Base-by-base conservation (phyloP, 2,888 invertebrate genomes). In the Eupithecia dodoneata region DNA sequence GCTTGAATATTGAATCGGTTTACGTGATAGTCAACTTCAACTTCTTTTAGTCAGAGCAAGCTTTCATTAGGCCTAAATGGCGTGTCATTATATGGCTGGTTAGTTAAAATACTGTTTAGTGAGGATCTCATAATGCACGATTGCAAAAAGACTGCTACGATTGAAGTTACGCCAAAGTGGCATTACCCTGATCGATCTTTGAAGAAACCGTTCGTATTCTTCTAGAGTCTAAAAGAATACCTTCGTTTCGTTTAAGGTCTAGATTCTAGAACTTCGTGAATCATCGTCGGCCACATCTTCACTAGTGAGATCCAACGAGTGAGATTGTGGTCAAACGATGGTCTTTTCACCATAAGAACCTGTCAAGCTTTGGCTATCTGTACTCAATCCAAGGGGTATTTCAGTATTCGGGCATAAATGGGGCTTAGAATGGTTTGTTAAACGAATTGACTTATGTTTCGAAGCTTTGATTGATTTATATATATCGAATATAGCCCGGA, bases 51-150 rank as follows among this genome's bases (percentile, higher is more conserved):
- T 5, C 52, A 15, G 52, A 45, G 45, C 3, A 49, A 12, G 13
- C 4, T 49, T 49, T 49, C 49, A 12, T 13, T 13, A 49, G 13
- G 12, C 49, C 13, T 12, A 49, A 49, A 9, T 49, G 49, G 49
- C 13, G 49, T 49, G 0, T 30, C 12, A 49, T 9, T 49, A 9
- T 49, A 49, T 13, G 49, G 49, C 1, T 9, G 52, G 13, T 52
- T 52, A 15, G n/a, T 55, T n/a, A n/a, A 47, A n/a, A 55, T 55
- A 55, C 55, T 55, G 55, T 49, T 55, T n/a, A 55, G n/a, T 55
- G 55, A n/a, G 55, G 55, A 55, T 52, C 6, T 15, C n/a, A 55
- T 6, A 55, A 2, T n/a, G 55, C 55, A 55, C 55, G 55, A n/a
- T n/a, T 55, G n/a, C n/a, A n/a, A 7, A 55, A 55, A 55, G 6